Evolutionary conservation across 2,888 invertebrate species (phyloP), one percentile per base, ranked within the genome.

Genomic region (Drosophila monieri): DNA sequence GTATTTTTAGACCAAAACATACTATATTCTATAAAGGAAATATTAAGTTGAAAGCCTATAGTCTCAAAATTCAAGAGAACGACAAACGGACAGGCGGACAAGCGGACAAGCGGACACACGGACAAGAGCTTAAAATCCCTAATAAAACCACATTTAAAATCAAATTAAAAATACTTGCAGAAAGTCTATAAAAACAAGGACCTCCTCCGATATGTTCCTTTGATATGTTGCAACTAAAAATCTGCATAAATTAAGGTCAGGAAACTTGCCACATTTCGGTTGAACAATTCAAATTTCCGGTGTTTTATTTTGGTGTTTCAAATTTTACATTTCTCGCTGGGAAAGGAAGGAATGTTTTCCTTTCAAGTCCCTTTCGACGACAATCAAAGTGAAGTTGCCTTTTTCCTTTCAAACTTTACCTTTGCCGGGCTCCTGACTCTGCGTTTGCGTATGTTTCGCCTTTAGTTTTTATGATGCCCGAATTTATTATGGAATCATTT

Each of bases 341-440:
- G 5, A 10, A 10, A 5, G 6, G 9, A 3, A 9, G 9, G 1
- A 2, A 14, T 14, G 6, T 15, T 48, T 49, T 32, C 12, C 32
- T 41, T 41, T 60, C 14, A 61, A 43, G 30, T 49, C n/a, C 14
- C 35, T 4, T 27, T 27, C 27, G 27, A 35, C 35, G 25, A 21
- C 62, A 48, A 62, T 35, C 61, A 62, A 62, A 49, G 41, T 25
- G 9, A 23, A 61, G 47, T 48, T 46, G 47, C 15, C 30, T 25
- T 21, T 30, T 5, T n/a, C n/a, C n/a, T n/a, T n/a, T n/a, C 32
- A 35, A 15, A 49, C 56, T 39, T 59, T 57, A 15, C 43, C 43
- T 30, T n/a, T 14, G 27, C 8, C 9, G 2, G 23, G 46, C n/a
- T 5, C 14, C 3, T 25, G 21, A 2, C 8, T 27, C 9, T 2